phyloP scores from a whole-genome alignment of 2,888 invertebrate genomes.

The Enchytraeus crypticus region DNA sequence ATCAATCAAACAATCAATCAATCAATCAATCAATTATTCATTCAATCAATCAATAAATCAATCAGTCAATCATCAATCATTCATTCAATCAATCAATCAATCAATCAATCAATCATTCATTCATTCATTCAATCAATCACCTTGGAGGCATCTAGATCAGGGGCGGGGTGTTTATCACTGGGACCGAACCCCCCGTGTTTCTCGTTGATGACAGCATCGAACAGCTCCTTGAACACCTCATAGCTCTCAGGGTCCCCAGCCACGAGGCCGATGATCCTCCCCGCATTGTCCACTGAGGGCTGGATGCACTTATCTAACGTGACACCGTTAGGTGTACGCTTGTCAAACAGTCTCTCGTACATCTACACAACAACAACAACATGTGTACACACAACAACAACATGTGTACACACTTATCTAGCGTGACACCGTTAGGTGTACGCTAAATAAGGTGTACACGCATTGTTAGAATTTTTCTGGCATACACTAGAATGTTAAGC shows the following conservation, averaged over 20 bases:
- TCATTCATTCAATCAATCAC: too few species aligned
- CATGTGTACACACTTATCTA: constrained; percentile 29
- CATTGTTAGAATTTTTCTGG: too few species aligned
- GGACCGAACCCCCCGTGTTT: constrained; percentile 19
- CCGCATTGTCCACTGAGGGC: constrained; percentile 23
- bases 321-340: constrained; percentile 23
- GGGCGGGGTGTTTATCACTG: constrained; percentile 19
- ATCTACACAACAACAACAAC: too few species aligned
- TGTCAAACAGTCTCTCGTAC: constrained; percentile 23
- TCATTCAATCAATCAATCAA: too few species aligned
- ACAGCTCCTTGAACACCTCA: constrained; percentile 19
- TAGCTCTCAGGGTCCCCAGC: constrained; percentile 23
- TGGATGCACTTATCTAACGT: constrained; percentile 28
- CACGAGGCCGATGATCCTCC: constrained; percentile 24
- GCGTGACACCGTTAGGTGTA: constrained; percentile 23
- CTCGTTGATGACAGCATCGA: constrained; percentile 23
- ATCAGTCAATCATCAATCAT: too few species aligned
- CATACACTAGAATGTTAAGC: too few species aligned
- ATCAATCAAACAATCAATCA: too few species aligned
- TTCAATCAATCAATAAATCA: too few species aligned
- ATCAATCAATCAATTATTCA: too few species aligned
- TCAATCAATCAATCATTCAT: too few species aligned
- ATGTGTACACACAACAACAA: too few species aligned
- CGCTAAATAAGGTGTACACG: too few species aligned
- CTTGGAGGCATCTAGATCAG: constrained; percentile 18